phyloP scores from a whole-genome alignment of 2,113 vertebrate species.

The Zapus hudsonius region DNA sequence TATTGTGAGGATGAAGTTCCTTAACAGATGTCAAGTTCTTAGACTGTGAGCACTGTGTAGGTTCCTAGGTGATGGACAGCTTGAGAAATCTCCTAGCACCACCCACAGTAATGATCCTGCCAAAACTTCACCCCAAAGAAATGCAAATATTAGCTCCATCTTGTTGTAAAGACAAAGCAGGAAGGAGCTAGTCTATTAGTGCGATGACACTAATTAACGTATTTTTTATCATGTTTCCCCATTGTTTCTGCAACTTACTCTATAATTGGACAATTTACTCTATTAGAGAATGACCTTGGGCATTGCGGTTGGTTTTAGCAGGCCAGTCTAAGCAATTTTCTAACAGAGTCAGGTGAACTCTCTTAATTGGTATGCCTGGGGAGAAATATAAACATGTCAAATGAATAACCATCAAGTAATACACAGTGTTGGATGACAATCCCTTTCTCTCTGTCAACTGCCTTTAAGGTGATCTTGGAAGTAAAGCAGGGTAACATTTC shows the following conservation, averaged over 20 bases:
- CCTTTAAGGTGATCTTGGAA: slow-evolving; percentile 52
- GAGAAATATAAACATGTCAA: slow-evolving; percentile 74
- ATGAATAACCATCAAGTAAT: slow-evolving; percentile 67
- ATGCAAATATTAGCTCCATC: slow-evolving; percentile 59
- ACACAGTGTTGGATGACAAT: slow-evolving; percentile 52
- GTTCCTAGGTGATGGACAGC: neutral
- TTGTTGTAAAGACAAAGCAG: slow-evolving; percentile 24
- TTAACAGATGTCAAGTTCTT: neutral
- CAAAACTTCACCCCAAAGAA: slow-evolving; percentile 58
- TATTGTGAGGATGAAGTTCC: neutral
- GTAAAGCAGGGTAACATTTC: slow-evolving; percentile 44
- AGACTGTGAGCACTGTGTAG: neutral
- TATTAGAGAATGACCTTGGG: slow-evolving; percentile 77
- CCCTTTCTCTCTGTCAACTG: slow-evolving; percentile 60
- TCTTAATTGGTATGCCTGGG: slow-evolving; percentile 75
- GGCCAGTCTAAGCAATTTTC: slow-evolving; percentile 65
- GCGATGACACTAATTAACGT: slow-evolving; percentile 76
- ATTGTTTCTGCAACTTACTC: slow-evolving; percentile 67
- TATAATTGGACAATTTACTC: slow-evolving; percentile 78
- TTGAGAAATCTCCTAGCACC: neutral
- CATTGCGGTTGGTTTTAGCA: slow-evolving; percentile 59
- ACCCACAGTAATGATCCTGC: slow-evolving; percentile 11
- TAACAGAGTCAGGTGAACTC: slow-evolving; percentile 66
- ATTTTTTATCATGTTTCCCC: slow-evolving; percentile 68
- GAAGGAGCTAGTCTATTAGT: slow-evolving; percentile 63